Evolutionary conservation across 2,888 invertebrate genomes (phyloP).

Genomic region (Peribatodes rhomboidaria): DNA sequence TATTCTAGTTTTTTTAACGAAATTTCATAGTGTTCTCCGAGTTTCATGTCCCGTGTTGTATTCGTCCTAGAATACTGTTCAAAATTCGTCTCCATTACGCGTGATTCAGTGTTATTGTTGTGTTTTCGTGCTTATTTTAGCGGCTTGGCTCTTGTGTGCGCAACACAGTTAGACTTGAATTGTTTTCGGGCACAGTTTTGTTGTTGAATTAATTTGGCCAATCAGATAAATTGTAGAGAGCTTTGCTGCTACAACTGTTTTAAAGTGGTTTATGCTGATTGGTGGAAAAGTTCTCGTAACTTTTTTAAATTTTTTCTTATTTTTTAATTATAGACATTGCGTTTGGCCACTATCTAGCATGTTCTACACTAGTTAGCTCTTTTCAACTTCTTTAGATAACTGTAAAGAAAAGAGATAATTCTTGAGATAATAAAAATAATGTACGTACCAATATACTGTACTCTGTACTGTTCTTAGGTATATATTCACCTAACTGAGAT

Average conservation of each 20-base stretch:
- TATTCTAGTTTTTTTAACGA: no score
- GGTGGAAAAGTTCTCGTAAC: background rate
- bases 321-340: no score
- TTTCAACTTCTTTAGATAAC: no score
- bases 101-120: conserved; percentile 58
- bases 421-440: no score
- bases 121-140: conserved; percentile 43
- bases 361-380: no score
- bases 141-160: conserved; percentile 39
- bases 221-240: conserved; percentile 20
- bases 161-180: conserved; percentile 40
- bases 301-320: background rate
- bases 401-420: no score
- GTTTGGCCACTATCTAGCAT: no score
- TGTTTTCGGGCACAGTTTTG: conserved; percentile 33
- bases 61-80: conserved; percentile 41
- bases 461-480: no score
- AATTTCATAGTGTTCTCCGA: background rate
- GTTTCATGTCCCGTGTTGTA: conserved; percentile 3
- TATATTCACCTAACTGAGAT: no score
- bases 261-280: conserved; percentile 3
- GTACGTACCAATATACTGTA: no score
- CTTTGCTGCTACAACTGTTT: background rate
- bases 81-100: conserved; percentile 58
- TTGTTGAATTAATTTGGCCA: conserved; percentile 33